Evolutionary conservation across 2,797 vertebrate genomes (phyloP).

Genomic region (Lithobates pipiens): DNA sequence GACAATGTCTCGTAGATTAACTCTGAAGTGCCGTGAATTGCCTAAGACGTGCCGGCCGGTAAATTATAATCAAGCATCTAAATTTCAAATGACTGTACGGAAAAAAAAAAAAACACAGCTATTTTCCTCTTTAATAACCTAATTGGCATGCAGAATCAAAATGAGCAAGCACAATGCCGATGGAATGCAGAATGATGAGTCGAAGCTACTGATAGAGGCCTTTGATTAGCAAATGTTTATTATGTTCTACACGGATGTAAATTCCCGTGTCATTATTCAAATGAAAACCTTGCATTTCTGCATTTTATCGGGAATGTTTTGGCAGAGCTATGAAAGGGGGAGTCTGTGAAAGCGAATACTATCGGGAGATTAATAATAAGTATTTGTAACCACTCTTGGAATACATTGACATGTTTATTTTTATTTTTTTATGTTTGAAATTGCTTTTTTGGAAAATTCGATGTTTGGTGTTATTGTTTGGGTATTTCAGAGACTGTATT

Average conservation of each 20-base stretch:
- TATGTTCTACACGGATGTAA: slow-evolving; percentile 68
- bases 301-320: slow-evolving; percentile 65
- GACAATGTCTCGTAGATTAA: slow-evolving; percentile 65
- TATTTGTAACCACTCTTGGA: slow-evolving; percentile 13
- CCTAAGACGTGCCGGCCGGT: slow-evolving; percentile 49
- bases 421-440: neutral
- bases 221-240: slow-evolving; percentile 74
- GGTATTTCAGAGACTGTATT: neutral
- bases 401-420: slow-evolving; percentile 38
- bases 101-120: slow-evolving; percentile 56
- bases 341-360: slow-evolving; percentile 62
- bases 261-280: slow-evolving; percentile 72
- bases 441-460: neutral
- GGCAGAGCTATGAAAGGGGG: slow-evolving; percentile 61
- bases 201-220: slow-evolving; percentile 65
- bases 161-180: slow-evolving; percentile 58
- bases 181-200: slow-evolving; percentile 63
- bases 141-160: slow-evolving; percentile 65
- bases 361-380: slow-evolving; percentile 63
- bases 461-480: neutral
- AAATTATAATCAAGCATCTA: slow-evolving; percentile 60
- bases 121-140: slow-evolving; percentile 63
- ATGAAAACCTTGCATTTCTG: slow-evolving; percentile 62
- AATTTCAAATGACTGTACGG: slow-evolving; percentile 46
- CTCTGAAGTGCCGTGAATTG: slow-evolving; percentile 59